Conservation (phyloP, 2,888 invertebrate species). For the Clanis bilineata region DNA sequence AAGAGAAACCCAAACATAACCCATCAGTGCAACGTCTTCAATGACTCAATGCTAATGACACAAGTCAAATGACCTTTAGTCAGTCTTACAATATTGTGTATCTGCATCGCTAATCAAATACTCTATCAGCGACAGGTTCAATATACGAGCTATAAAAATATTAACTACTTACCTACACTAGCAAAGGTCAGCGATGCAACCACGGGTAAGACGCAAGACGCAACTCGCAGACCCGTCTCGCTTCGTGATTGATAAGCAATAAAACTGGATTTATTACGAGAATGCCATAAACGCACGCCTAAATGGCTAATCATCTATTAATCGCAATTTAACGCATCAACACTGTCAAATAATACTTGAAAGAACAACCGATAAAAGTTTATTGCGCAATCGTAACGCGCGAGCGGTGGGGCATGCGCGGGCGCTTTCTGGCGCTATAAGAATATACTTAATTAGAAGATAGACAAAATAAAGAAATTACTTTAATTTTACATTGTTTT, state of each 20-base stretch:
- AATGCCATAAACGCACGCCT: constrained; percentile 66
- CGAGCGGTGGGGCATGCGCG: constrained; percentile 12
- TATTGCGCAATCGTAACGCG: constrained; percentile 48
- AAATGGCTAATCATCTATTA: constrained; percentile 75
- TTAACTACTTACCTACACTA: constrained; percentile 5
- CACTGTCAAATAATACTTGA: constrained; percentile 75
- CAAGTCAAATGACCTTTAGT: background rate
- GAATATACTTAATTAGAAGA: background rate
- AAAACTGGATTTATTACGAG: constrained; percentile 71
- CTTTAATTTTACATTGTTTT: background rate
- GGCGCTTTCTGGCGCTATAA: background rate
- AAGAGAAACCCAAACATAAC: background rate
- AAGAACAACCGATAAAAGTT: constrained; percentile 70
- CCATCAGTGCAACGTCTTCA: background rate
- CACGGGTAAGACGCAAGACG: constrained; percentile 16
- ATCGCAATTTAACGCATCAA: constrained; percentile 75
- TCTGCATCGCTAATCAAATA: background rate
- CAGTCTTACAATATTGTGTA: background rate
- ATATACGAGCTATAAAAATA: constrained; percentile 10
- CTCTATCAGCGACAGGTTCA: background rate
- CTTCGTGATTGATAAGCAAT: constrained; percentile 70
- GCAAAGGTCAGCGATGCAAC: constrained; percentile 11
- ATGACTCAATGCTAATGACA: too few relatives aligned
- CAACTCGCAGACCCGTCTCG: constrained; percentile 22
- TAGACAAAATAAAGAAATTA: background rate